Conservation (phyloP, 23 tunicate genomes). For the Trididemnum nubilum region DNA sequence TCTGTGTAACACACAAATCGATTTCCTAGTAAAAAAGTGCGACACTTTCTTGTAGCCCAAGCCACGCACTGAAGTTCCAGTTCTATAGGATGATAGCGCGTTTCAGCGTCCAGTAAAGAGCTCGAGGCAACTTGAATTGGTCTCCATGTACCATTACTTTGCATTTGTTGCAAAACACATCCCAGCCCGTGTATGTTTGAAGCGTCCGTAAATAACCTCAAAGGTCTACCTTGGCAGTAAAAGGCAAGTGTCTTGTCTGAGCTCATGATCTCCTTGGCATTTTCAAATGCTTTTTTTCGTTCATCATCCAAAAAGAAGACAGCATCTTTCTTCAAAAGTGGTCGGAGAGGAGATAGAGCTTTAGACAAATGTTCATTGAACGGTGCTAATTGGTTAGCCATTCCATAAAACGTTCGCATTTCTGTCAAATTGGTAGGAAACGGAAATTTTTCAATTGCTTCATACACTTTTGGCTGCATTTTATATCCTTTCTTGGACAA, state of each 20-base stretch:
- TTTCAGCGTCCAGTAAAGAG: constrained; percentile 8
- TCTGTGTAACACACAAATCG: not conserved
- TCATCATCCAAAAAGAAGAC: not conserved
- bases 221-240: constrained; percentile 2
- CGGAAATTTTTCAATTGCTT: not conserved
- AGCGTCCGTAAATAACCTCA: constrained; percentile 8
- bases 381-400: constrained; percentile 9
- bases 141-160: not conserved
- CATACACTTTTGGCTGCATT: not conserved
- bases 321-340: constrained; percentile 6
- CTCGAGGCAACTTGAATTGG: constrained; percentile 9
- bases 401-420: not conserved
- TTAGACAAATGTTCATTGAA: constrained; percentile 3
- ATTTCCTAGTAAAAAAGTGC: constrained; percentile 6
- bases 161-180: constrained; percentile 6
- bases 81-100: constrained; percentile 11
- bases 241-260: not conserved
- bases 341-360: constrained; percentile 4
- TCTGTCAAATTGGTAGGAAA: constrained; percentile 2
- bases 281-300: constrained; percentile 1
- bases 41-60: constrained; percentile 16
- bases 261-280: constrained; percentile 3
- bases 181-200: constrained; percentile 16
- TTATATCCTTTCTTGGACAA: not conserved
- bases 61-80: constrained; percentile 2